Evolutionary conservation across 1,140 invertebrate genomes (phyloP), one percentile per base, ranked within the genome.

Genomic region (Proctacanthus coquilletti): DNA sequence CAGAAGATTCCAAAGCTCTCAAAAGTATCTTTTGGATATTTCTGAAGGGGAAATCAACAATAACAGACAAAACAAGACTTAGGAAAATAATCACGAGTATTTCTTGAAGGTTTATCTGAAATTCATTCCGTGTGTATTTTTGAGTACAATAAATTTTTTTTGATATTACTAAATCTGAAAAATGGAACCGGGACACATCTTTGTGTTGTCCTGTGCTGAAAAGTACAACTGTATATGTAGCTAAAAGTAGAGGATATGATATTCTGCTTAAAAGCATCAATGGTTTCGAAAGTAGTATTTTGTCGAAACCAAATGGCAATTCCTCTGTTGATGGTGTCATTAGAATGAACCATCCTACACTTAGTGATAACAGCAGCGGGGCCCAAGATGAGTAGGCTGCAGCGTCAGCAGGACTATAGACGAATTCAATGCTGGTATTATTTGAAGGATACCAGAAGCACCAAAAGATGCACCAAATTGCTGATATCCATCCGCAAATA

Each of bases 341-440:
- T 5, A 51, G 38, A 18, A 53, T 45, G 8, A 38, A 46, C 79
- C 78, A 81, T 20, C 67, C 68, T 3, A 80, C 48, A 3, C 68
- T 64, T 3, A 75, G 33, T 5, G 72, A 63, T 41, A 71, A 71
- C 2, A 71, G 57, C n/a, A 78, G 55, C 10, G 77, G 75, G 40
- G 71, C 66, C 43, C 76, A 59, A 2, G 76, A 69, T 5, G 70
- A 65, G 45, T 78, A 82, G 34, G 73, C 61, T 18, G 75, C 69
- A 0, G 72, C 70, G 33, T 75, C 73, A 20, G 64, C 56, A 1
- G 62, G 58, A 37, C 69, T 65, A 52, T 78, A 79, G 14, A 66
- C 57, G 45, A 74, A 78, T 44, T 71, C 65, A 29, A 65, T 63
- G 13, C 56, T 63, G 10, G 73, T 68, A 13, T 70, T 56, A 40